phyloP scores from a whole-genome alignment of 2,797 vertebrate species.

The Oreochromis mossambicus region DNA sequence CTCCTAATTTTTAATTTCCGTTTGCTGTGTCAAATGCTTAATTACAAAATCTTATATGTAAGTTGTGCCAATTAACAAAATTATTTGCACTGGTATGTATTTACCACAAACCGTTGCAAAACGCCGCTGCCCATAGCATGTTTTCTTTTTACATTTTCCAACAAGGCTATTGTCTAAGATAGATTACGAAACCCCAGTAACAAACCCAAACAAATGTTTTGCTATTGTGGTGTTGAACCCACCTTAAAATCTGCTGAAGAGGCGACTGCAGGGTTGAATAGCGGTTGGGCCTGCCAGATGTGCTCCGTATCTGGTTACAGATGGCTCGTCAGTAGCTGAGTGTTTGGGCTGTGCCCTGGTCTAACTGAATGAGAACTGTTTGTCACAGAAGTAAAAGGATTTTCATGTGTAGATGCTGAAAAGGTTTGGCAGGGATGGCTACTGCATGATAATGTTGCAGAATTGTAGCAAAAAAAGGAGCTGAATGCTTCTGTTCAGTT shows the following conservation, averaged over 20 bases:
- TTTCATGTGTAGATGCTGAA: not conserved
- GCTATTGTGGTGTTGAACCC: constrained; percentile 19
- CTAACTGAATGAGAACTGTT: constrained; percentile 9
- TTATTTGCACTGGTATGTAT: not conserved
- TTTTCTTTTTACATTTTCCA: not conserved
- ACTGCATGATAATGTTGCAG: not conserved
- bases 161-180: not conserved
- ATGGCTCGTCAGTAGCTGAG: constrained; percentile 75
- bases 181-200: not conserved
- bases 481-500: not conserved
- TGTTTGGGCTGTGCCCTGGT: constrained; percentile 33
- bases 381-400: not conserved
- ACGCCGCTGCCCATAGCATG: not conserved
- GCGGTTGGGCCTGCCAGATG: constrained; percentile 80
- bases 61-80: not conserved
- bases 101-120: not conserved
- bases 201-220: not conserved
- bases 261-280: constrained; percentile 44
- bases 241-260: constrained; percentile 48
- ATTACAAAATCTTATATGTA: not conserved
- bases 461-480: not conserved
- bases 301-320: constrained; percentile 78
- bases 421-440: not conserved
- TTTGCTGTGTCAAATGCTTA: not conserved
- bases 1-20: not conserved